A percentile compares a stretch with the other conserved stretches of the same genome.
These are phyloP conservation scores for Ecliptopera silaceata DNA, from an alignment of 2,888 invertebrate genomes.

Conservation along the genomic window DNA sequence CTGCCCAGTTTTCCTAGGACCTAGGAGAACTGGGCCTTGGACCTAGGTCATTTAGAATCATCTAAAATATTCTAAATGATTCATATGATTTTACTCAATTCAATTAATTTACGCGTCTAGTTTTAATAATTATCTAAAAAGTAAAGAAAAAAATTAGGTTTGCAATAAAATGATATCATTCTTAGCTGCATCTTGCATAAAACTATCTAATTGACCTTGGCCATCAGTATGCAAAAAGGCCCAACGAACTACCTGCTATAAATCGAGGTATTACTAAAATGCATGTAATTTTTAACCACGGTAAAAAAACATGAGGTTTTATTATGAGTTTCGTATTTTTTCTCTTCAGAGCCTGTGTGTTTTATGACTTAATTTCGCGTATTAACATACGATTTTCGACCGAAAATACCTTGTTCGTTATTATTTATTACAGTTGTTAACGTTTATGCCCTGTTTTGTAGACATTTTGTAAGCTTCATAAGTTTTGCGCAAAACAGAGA, in stretches of 20 bases:
- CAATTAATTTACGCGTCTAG: no score
- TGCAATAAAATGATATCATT: background rate
- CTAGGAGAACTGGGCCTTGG: no score
- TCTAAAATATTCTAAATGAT: no score
- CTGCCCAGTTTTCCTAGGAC: no score
- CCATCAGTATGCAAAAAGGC: conserved; percentile 41
- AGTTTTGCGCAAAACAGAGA: background rate
- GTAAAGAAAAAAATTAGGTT: background rate
- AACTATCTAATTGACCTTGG: conserved; percentile 22
- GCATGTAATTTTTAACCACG: conserved; percentile 40
- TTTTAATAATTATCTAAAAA: no score
- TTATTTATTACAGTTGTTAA: conserved; percentile 32
- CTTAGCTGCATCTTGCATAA: conserved; percentile 27
- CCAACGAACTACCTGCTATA: conserved; percentile 39
- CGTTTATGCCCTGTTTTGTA: conserved; percentile 18
- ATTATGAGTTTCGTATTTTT: conserved; percentile 36
- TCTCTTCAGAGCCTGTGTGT: conserved; percentile 29
- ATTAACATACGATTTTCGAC: conserved; percentile 33
- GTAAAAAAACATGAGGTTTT: conserved; percentile 10
- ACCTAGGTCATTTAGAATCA: no score
- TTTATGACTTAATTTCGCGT: conserved; percentile 36
- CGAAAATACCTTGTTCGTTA: conserved; percentile 24
- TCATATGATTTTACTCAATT: no score
- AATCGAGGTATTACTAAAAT: conserved; percentile 46
- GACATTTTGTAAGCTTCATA: background rate